Conservation (phyloP, 1,140 invertebrate species). For the Sesamia nonagrioides region DNA sequence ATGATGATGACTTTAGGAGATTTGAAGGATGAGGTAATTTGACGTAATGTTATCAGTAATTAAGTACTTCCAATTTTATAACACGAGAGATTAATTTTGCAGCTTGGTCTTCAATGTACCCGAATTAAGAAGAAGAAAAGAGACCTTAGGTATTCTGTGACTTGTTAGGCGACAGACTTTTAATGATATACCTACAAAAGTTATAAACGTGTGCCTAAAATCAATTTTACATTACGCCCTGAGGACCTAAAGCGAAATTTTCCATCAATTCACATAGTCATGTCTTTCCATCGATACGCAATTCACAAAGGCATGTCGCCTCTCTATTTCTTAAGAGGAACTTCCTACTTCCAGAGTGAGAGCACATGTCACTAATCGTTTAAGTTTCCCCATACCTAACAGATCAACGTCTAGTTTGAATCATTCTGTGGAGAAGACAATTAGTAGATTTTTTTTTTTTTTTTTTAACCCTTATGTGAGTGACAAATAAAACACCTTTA, state of each 20-base stretch:
- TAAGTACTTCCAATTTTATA: too few relatives aligned
- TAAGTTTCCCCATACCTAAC: conserved; percentile 9
- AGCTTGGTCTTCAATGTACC: too few relatives aligned
- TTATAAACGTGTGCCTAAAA: neutral
- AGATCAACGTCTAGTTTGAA: neutral
- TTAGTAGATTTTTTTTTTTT: neutral
- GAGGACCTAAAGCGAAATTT: neutral
- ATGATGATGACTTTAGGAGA: too few relatives aligned
- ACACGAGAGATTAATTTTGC: too few relatives aligned
- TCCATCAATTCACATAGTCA: neutral
- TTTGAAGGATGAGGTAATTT: too few relatives aligned
- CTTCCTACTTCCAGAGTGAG: neutral
- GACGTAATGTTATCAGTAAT: too few relatives aligned
- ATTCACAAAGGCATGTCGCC: conserved; percentile 10
- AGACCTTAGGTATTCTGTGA: too few relatives aligned
- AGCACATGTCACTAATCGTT: conserved; percentile 30
- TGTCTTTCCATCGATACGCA: too few relatives aligned
- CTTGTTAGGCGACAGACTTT: too few relatives aligned
- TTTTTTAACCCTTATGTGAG: too few relatives aligned
- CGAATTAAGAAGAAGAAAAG: too few relatives aligned
- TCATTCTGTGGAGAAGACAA: conserved; percentile 4
- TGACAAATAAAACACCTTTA: too few relatives aligned
- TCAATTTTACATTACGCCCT: neutral
- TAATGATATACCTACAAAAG: neutral
- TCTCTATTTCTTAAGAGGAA: conserved; percentile 3